These are phyloP conservation scores for Heliornis fulica DNA, from an alignment of 2,113 vertebrate species.

Conservation along the genomic window DNA sequence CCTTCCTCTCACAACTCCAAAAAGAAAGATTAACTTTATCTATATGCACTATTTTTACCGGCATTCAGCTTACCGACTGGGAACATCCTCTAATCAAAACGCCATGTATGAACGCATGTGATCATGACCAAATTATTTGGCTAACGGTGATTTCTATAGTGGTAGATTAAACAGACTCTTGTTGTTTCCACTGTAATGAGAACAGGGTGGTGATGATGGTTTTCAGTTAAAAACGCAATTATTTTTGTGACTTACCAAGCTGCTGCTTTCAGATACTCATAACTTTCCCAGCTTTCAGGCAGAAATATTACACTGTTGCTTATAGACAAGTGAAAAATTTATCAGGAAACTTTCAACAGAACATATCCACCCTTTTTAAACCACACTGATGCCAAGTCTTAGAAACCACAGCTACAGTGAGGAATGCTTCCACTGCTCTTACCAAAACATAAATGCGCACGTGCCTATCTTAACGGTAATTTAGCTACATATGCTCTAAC, in stretches of 20 bases:
- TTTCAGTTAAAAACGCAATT: neutral
- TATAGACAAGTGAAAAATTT: neutral
- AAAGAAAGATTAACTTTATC: neutral
- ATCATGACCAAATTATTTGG: neutral
- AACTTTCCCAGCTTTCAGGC: neutral
- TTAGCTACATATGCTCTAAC: neutral
- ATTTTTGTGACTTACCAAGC: neutral
- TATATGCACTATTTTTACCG: neutral
- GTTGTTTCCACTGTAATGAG: neutral
- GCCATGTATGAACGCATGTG: neutral
- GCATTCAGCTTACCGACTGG: neutral
- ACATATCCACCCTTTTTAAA: neutral
- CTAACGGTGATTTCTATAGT: neutral
- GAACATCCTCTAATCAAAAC: conserved; percentile 25
- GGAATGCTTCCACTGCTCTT: neutral
- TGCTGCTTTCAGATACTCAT: neutral
- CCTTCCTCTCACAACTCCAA: neutral
- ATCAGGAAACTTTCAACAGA: neutral
- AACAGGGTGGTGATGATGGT: neutral
- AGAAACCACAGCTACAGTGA: neutral
- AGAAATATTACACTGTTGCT: neutral
- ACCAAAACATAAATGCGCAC: neutral
- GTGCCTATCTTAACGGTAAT: neutral
- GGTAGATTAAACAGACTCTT: neutral
- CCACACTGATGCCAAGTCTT: neutral